Evolutionary conservation across 2,888 invertebrate species (phyloP).

Genomic region (Onthophagus sagittarius): DNA sequence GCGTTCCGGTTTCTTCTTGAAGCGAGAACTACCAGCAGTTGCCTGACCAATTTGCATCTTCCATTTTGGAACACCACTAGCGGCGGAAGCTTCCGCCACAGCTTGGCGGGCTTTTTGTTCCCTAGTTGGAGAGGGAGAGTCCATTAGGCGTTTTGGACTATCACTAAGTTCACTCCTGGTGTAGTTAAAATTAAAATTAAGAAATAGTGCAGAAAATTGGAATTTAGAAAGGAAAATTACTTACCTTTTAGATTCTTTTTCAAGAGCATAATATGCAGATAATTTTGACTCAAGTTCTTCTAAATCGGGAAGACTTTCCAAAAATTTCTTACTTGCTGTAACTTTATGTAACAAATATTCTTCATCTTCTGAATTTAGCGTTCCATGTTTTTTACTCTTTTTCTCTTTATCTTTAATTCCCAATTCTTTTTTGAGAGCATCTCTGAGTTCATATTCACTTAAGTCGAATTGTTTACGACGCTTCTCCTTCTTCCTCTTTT

Average conservation of each 20-base stretch:
- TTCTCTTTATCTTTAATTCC: conserved; percentile 44
- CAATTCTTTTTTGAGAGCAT: conserved; percentile 61
- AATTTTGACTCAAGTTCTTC: conserved; percentile 74
- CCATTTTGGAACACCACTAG: conserved; percentile 59
- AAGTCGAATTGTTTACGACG: conserved; percentile 65
- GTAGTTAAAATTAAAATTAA: conserved; percentile 1
- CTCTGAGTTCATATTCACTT: conserved; percentile 62
- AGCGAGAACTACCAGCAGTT: conserved; percentile 51
- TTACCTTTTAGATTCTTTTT: conserved; percentile 62
- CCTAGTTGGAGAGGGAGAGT: conserved; percentile 49
- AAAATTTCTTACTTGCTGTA: conserved; percentile 50
- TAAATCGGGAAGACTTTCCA: conserved; percentile 68
- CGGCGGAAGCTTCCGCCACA: conserved; percentile 50
- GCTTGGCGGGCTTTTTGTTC: conserved; percentile 52
- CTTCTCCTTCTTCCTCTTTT: conserved; percentile 71
- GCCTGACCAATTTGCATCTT: conserved; percentile 66
- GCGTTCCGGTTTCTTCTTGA: conserved; percentile 59
- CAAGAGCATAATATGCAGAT: conserved; percentile 74
- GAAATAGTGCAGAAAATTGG: not conserved
- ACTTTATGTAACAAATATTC: conserved; percentile 50
- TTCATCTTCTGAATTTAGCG: conserved; percentile 48
- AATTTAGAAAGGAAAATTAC: conserved; percentile 26
- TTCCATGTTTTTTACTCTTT: conserved; percentile 43
- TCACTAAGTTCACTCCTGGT: conserved; percentile 41
- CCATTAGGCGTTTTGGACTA: conserved; percentile 39